Evolutionary conservation across 2,113 vertebrate species (phyloP).

Genomic region (Esox niger): DNA sequence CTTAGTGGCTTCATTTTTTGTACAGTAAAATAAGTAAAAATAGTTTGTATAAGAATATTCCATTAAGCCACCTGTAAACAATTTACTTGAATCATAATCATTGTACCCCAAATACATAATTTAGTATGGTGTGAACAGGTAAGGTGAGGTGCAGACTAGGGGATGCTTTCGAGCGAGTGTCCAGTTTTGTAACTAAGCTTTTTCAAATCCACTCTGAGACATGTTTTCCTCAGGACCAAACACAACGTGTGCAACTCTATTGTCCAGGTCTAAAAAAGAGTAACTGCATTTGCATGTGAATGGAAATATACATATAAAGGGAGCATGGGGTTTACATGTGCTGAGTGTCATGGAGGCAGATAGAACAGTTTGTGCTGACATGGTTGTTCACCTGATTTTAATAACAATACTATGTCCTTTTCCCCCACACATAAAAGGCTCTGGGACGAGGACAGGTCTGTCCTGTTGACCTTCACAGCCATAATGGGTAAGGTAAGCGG

Average conservation of each 20-base stretch:
- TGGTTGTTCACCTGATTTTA: conserved; percentile 14
- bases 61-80: too few species aligned
- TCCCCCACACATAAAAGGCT: conserved; percentile 25
- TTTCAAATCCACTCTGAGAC: background rate
- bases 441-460: conserved; percentile 3
- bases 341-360: conserved; percentile 7
- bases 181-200: background rate
- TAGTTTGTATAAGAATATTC: too few species aligned
- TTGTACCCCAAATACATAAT: too few species aligned
- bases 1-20: too few species aligned
- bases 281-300: conserved; percentile 23
- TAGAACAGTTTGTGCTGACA: conserved; percentile 24
- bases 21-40: too few species aligned
- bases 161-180: background rate
- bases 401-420: conserved; percentile 21
- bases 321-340: conserved; percentile 10
- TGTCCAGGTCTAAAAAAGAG: conserved; percentile 11
- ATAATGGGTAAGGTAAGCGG: conserved; percentile 37
- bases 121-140: too few species aligned
- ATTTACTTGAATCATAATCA: too few species aligned
- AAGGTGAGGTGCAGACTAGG: background rate
- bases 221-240: conserved; percentile 3
- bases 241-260: conserved; percentile 16
- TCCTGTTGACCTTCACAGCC: conserved; percentile 11
- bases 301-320: background rate